Evolutionary conservation across 2,888 invertebrate genomes (phyloP).

Genomic region (Euclidia mi): DNA sequence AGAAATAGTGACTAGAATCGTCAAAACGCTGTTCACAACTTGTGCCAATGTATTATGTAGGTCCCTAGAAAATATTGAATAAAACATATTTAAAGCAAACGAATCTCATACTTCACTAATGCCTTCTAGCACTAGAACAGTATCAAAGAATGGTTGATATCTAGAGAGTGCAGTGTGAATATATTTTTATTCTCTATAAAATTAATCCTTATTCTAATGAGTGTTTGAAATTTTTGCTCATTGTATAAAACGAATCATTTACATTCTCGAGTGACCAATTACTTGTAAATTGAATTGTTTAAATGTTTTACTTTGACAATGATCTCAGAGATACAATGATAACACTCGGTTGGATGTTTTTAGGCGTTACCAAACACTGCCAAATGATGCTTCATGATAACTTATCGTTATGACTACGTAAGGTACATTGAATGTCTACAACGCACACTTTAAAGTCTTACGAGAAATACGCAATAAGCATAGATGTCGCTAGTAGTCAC

Average conservation of each 20-base stretch:
- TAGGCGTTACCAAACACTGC: constrained; percentile 60
- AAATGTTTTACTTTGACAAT: constrained; percentile 32
- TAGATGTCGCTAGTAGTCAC: no score
- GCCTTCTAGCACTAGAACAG: constrained; percentile 19
- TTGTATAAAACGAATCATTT: constrained; percentile 49
- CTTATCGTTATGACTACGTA: constrained; percentile 11
- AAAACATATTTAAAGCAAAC: neutral
- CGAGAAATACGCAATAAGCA: no score
- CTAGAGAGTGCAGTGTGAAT: constrained; percentile 30
- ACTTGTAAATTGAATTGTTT: constrained; percentile 23
- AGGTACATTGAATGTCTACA: constrained; percentile 19
- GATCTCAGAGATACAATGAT: constrained; percentile 33
- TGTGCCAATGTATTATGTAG: no score
- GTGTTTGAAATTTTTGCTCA: constrained; percentile 62
- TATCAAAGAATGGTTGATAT: constrained; percentile 25
- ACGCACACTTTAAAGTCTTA: neutral
- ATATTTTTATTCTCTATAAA: constrained; percentile 49
- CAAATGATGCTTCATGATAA: constrained; percentile 56
- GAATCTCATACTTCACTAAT: constrained; percentile 27
- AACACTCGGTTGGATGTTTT: constrained; percentile 14
- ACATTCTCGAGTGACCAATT: constrained; percentile 54
- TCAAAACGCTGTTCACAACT: no score
- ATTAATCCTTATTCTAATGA: constrained; percentile 44
- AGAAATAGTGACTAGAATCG: no score
- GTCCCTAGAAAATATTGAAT: no score